Evolutionary conservation across 2,888 invertebrate genomes (phyloP).

Genomic region (Tortricodes alternella): DNA sequence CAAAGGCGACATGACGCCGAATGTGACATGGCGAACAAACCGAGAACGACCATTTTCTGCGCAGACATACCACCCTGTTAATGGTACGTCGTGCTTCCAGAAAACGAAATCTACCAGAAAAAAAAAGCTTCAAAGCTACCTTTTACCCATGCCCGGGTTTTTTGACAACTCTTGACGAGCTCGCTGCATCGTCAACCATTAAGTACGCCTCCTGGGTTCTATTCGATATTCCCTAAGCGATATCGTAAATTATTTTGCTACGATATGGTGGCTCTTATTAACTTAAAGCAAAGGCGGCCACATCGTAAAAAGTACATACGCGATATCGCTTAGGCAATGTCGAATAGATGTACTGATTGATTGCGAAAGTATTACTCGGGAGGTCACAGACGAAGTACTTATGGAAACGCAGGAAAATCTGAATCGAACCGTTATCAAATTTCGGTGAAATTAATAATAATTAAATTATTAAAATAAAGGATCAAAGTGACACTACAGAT

Average conservation of each 20-base stretch:
- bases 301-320: no score
- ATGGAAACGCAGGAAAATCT: neutral
- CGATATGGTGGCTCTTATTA: no score
- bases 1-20: conserved; percentile 87
- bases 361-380: neutral
- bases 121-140: neutral
- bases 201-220: neutral
- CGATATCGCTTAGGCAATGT: no score
- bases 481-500: conserved; percentile 4
- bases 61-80: conserved; percentile 75
- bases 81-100: conserved; percentile 28
- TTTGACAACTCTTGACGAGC: neutral
- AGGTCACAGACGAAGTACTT: neutral
- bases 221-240: no score
- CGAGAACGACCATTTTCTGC: conserved; percentile 86
- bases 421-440: neutral
- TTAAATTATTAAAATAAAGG: neutral
- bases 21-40: conserved; percentile 86
- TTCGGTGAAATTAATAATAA: neutral
- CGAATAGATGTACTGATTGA: no score
- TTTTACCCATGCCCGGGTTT: neutral
- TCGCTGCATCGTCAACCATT: neutral
- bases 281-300: no score
- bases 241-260: no score
- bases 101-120: no score